Base-by-base conservation (phyloP, 2,888 invertebrate genomes). In the Caenorhabditis zanzibari region DNA sequence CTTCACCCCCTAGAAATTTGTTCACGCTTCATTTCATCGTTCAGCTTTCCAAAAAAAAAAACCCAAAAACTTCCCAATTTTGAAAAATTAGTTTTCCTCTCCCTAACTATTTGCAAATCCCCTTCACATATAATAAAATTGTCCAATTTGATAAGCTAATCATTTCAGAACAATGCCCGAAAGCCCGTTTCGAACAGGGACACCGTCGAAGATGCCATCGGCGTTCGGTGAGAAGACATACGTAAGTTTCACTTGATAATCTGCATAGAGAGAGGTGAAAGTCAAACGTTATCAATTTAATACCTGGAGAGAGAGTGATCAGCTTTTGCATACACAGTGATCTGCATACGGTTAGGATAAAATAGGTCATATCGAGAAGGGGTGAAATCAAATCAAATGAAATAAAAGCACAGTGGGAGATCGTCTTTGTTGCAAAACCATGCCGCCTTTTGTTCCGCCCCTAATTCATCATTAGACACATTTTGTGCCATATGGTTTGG, bases 181-280 rank as follows among this genome's bases (percentile, higher is more conserved):
- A 35, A 82, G 77, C 73, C 77, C 82, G 74, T 64, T 82, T 69
- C 82, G 82, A 68, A 58, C 61, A 52, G 73, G 56, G 10, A 73
- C 77, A 24, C 73, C 68, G 0, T 77, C 77, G 38, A 81, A 61
- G 56, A 76, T 74, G 77, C 73, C 84, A 47, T 80, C 79, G 22
- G 86, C 86, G 47, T 86, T 86, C 63, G 86, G 86, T 12, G 86
- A 86, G 76, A 86, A 82, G 81, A 85, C 84, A 32, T 86, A 86
- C 63, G 86, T 86, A 58, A 80, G 86, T 86, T 76, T 68, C 61
- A 64, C 63, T 68, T 76, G 76, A 76, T 76, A 68, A 76, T 61
- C n/a, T 2, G n/a, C 12, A 64, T 14, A 16, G 19, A 9, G 35
- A n/a, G 5, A 14, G 35, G 74, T 54, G 74, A 74, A 66, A 74